Conservation (phyloP, 2,888 invertebrate species). For the Ectobius pallidus region DNA sequence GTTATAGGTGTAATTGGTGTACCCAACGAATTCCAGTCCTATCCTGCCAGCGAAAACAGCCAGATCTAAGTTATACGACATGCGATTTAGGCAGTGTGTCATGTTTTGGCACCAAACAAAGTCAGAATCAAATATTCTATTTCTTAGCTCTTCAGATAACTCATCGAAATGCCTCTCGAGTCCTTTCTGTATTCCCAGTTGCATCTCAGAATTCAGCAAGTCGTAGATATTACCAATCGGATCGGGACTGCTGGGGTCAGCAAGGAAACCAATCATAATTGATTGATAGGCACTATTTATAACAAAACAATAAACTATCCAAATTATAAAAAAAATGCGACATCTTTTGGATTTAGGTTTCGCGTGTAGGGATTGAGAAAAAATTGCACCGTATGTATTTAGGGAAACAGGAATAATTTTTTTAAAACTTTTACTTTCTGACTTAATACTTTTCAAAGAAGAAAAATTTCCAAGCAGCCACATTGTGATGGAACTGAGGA, state of each 20-base stretch:
- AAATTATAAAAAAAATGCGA: neutral
- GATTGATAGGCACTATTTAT: conserved; percentile 9
- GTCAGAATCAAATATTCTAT: neutral
- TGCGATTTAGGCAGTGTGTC: neutral
- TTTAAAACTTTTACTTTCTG: neutral
- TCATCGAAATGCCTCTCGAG: neutral
- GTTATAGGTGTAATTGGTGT: neutral
- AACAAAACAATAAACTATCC: neutral
- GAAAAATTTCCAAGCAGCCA: neutral
- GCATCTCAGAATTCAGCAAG: neutral
- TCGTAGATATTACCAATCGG: neutral
- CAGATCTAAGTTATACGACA: neutral
- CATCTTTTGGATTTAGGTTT: neutral
- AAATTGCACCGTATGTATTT: neutral
- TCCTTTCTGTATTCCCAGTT: neutral
- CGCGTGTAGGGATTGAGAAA: neutral
- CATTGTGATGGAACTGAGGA: neutral
- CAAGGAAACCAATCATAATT: neutral
- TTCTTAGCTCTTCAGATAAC: neutral
- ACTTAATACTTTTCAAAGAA: too few species aligned
- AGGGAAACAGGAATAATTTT: neutral
- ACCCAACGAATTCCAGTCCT: neutral
- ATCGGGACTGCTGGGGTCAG: neutral
- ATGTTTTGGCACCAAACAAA: too few species aligned
- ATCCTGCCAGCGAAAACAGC: neutral